Conservation (phyloP, 2,113 vertebrate species). For the Trachemys scripta region DNA sequence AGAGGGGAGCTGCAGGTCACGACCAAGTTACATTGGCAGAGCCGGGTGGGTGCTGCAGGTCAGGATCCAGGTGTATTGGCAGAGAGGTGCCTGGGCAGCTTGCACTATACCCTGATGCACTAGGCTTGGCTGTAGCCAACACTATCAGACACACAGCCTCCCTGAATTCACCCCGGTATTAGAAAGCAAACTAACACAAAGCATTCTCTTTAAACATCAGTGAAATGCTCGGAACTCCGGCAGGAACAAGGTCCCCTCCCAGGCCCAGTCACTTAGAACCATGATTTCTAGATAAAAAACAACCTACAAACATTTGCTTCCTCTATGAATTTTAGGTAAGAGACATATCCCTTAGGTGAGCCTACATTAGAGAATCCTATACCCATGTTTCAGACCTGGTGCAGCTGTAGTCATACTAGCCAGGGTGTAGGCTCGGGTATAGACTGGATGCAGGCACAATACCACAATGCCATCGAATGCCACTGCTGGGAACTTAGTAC, state of each 20-base stretch:
- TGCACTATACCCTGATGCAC: accelerated
- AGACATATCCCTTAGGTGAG: neutral
- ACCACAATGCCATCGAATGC: neutral
- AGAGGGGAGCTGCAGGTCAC: accelerated
- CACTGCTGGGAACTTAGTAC: accelerated
- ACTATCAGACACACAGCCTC: neutral
- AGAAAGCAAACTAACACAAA: accelerated
- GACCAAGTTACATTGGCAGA: neutral
- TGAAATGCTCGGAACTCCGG: neutral
- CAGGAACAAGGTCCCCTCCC: neutral
- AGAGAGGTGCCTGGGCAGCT: neutral
- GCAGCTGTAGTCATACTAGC: neutral
- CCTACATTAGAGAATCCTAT: accelerated
- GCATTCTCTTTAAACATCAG: neutral
- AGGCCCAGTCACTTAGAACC: neutral
- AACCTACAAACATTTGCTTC: neutral
- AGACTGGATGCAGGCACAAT: neutral
- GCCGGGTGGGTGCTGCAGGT: accelerated
- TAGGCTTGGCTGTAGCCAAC: accelerated
- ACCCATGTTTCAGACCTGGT: accelerated
- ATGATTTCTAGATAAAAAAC: neutral
- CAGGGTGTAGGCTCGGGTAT: accelerated
- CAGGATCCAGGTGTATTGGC: accelerated
- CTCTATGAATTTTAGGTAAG: neutral
- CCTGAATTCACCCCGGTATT: neutral